These are phyloP conservation scores for Calosoma granatense DNA, from an alignment of 1,140 invertebrate genomes.

Conservation along the genomic window DNA sequence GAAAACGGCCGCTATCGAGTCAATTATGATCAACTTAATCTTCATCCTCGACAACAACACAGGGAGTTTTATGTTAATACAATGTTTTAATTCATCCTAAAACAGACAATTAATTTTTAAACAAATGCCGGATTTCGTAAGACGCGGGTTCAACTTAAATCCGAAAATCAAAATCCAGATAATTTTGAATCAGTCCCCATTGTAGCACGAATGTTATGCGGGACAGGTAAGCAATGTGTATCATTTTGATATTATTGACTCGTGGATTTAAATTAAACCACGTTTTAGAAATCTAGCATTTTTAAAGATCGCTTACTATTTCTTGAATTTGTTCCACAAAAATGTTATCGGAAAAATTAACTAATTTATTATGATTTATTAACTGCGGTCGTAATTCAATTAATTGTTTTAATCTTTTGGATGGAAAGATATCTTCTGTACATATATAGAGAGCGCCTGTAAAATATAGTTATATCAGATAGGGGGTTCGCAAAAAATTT, in stretches of 20 bases:
- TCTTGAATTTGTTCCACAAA: constrained; percentile 1
- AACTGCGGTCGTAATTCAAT: background rate
- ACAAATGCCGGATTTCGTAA: background rate
- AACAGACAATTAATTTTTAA: background rate
- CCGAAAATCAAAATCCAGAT: background rate
- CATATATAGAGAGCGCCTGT: background rate
- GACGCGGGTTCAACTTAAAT: no score
- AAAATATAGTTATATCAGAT: no score
- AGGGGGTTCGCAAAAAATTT: no score
- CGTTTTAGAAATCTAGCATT: no score
- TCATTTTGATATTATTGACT: no score
- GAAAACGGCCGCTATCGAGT: background rate
- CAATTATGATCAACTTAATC: background rate
- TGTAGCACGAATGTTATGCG: no score
- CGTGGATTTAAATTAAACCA: no score
- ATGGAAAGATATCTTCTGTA: background rate
- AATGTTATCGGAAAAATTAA: background rate
- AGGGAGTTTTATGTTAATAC: background rate
- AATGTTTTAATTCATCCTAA: background rate
- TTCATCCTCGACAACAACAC: background rate
- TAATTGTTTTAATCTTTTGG: background rate
- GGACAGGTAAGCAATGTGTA: no score
- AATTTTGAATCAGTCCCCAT: no score
- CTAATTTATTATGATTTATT: background rate
- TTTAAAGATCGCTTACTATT: no score